These are phyloP conservation scores for Myoxocephalus aenaeus DNA, from an alignment of 2,797 vertebrate species.

Conservation along the genomic window DNA sequence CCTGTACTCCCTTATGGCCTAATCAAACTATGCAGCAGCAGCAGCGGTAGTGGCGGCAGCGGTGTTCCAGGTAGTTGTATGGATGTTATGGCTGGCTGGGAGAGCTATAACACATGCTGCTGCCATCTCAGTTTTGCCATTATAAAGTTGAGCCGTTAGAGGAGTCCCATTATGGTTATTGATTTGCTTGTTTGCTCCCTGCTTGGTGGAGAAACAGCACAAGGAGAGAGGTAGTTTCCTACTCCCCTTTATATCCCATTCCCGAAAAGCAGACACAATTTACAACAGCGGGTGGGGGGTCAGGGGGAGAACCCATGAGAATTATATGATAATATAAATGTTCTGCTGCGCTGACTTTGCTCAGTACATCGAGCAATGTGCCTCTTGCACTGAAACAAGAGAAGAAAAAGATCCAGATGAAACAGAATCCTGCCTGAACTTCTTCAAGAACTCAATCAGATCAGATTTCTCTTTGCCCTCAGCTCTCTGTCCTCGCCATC, in stretches of 20 bases:
- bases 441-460: constrained; percentile 31
- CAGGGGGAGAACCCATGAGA: constrained; percentile 14
- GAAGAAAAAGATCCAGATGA: constrained; percentile 4
- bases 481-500: constrained; percentile 24
- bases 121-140: constrained; percentile 67
- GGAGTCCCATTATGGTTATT: constrained; percentile 76
- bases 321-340: constrained; percentile 42
- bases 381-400: constrained; percentile 27
- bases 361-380: constrained; percentile 31
- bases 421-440: constrained; percentile 29
- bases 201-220: constrained; percentile 61
- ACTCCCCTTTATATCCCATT: constrained; percentile 48
- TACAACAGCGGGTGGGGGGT: constrained; percentile 19
- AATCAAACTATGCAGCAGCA: constrained; percentile 58
- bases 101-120: constrained; percentile 64
- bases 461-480: constrained; percentile 46
- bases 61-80: constrained; percentile 42
- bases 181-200: constrained; percentile 76
- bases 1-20: constrained; percentile 64
- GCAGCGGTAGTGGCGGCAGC: constrained; percentile 19
- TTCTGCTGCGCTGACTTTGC: constrained; percentile 52
- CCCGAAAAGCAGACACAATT: constrained; percentile 39
- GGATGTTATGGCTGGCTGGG: constrained; percentile 57
- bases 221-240: constrained; percentile 58
- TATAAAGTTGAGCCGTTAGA: constrained; percentile 73